Conservation (phyloP, 2,888 invertebrate species). For the Athalia circularis region DNA sequence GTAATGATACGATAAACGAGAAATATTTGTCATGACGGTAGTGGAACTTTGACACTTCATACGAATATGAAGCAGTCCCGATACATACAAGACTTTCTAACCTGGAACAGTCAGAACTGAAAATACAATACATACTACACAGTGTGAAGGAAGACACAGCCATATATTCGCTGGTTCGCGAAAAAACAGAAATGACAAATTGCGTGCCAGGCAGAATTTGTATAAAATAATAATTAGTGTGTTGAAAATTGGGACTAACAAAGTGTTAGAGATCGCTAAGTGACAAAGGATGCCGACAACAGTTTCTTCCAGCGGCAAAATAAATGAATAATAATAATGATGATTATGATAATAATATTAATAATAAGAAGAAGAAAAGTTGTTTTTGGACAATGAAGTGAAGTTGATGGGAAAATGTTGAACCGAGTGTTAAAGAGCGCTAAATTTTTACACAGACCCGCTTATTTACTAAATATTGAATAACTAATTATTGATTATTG, state of each 20-base stretch:
- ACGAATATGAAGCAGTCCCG: background rate
- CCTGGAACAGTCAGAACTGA: background rate
- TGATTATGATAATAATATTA: conserved; percentile 40
- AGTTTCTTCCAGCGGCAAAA: conserved; percentile 6
- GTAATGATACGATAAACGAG: background rate
- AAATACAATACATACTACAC: background rate
- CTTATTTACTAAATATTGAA: conserved; percentile 66
- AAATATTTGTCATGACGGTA: conserved; percentile 4
- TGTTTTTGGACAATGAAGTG: conserved; percentile 7
- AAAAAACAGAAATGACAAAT: background rate
- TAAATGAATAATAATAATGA: conserved; percentile 32
- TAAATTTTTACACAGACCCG: conserved; percentile 70
- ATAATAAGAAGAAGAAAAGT: conserved; percentile 32
- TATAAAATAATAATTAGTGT: conserved; percentile 39
- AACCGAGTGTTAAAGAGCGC: conserved; percentile 53
- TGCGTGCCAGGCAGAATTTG: conserved; percentile 17
- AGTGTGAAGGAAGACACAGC: conserved; percentile 17
- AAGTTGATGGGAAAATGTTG: conserved; percentile 16
- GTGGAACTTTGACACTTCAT: background rate
- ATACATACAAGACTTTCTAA: background rate
- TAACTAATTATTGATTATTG: conserved; percentile 62
- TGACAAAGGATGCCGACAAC: background rate
- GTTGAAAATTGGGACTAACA: background rate
- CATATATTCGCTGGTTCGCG: conserved; percentile 34
- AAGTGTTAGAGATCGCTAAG: background rate